Evolutionary conservation across 2,113 vertebrate species (phyloP).

Genomic region (Ceuthmochares aereus): DNA sequence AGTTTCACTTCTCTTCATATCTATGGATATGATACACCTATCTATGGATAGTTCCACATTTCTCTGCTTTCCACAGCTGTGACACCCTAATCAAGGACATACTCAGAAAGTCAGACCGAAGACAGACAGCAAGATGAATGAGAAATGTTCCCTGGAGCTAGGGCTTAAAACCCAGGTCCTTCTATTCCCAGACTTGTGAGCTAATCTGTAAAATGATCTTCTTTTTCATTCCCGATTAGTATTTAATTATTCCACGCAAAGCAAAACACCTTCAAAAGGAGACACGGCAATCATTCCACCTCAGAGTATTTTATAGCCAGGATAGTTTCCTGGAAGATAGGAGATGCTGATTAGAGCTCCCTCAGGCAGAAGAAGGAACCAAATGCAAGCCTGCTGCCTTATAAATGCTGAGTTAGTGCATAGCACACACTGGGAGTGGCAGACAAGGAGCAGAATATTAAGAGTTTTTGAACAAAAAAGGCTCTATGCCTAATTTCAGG

Average conservation of each 20-base stretch:
- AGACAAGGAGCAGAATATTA: neutral
- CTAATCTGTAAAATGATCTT: neutral
- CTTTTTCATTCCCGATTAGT: constrained; percentile 14
- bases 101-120: neutral
- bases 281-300: neutral
- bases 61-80: neutral
- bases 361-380: constrained; percentile 54
- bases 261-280: constrained; percentile 40
- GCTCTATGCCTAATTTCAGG: neutral
- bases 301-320: constrained; percentile 61
- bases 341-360: constrained; percentile 43
- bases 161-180: neutral
- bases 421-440: constrained; percentile 5
- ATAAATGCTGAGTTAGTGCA: constrained; percentile 59
- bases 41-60: constrained; percentile 19
- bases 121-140: neutral
- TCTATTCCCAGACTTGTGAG: neutral
- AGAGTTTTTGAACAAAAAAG: neutral
- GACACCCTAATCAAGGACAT: neutral
- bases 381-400: neutral
- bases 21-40: neutral
- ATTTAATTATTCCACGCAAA: constrained; percentile 41
- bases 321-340: constrained; percentile 58
- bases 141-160: neutral
- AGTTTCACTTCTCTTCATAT: constrained; percentile 44